These are phyloP conservation scores for Siderastrea radians DNA, from an alignment of 92 coral and sea anemone genomes.

Conservation along the genomic window DNA sequence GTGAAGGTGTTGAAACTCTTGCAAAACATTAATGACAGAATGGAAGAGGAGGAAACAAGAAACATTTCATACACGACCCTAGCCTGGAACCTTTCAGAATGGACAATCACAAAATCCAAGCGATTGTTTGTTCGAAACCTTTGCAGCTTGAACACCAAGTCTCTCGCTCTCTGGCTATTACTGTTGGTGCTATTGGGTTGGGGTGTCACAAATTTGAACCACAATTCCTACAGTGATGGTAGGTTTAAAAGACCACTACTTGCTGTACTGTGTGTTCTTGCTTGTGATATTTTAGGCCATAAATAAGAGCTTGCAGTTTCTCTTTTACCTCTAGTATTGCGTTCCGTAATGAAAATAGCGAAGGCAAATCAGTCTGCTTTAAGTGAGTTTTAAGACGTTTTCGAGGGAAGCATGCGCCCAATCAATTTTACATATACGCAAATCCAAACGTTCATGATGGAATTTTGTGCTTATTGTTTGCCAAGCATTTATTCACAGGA, in stretches of 20 bases:
- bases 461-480: neutral
- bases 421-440: too few relatives aligned
- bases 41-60: constrained; percentile 8
- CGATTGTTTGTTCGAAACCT: neutral
- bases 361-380: too few relatives aligned
- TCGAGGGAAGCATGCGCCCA: too few relatives aligned
- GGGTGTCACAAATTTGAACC: constrained; percentile 3
- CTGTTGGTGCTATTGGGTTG: neutral
- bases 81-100: neutral
- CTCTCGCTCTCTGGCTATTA: neutral
- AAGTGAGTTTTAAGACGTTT: too few relatives aligned
- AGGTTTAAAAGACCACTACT: too few relatives aligned
- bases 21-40: neutral
- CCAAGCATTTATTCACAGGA: too few relatives aligned
- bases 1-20: neutral
- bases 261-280: too few relatives aligned
- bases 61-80: neutral
- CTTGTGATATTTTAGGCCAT: too few relatives aligned
- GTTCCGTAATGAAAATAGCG: too few relatives aligned
- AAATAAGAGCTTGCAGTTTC: too few relatives aligned
- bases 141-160: constrained; percentile 2
- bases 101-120: neutral
- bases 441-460: too few relatives aligned
- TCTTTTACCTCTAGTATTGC: too few relatives aligned
- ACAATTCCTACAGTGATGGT: constrained; percentile 44